Percentiles rank a stretch among this genome's conserved stretches.
Evolutionary conservation across 2,113 vertebrate species (phyloP).

Genomic region (Odontophorus gujanensis): DNA sequence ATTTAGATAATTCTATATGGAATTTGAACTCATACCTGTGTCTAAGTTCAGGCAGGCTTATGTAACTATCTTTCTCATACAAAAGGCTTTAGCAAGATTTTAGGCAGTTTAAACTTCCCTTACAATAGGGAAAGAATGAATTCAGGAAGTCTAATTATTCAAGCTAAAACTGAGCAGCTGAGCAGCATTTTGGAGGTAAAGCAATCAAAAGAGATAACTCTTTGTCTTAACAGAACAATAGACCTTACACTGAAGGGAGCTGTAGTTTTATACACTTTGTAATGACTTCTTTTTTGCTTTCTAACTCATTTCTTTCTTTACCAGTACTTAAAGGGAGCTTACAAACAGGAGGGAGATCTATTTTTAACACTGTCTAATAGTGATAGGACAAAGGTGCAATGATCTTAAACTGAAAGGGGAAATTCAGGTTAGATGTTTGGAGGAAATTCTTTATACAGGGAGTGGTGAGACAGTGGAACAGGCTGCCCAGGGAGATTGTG

Average conservation of each 20-base stretch:
- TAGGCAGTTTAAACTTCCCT: neutral
- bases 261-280: neutral
- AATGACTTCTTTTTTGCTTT: accelerated
- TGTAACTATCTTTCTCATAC: neutral
- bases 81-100: slow-evolving; percentile 3
- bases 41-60: neutral
- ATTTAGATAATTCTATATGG: neutral
- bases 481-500: too few relatives aligned
- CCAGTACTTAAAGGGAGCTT: too few relatives aligned
- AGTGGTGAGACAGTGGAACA: too few relatives aligned
- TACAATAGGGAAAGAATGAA: neutral
- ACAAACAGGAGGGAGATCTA: too few relatives aligned
- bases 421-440: too few relatives aligned
- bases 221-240: neutral
- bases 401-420: too few relatives aligned
- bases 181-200: neutral
- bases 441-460: too few relatives aligned
- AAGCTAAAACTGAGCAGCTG: neutral
- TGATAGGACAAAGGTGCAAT: too few relatives aligned
- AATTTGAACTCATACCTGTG: neutral
- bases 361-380: too few relatives aligned
- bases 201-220: neutral
- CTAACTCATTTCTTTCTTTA: neutral
- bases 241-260: neutral
- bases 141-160: neutral